A percentile compares a stretch with the other conserved stretches of the same genome.
Evolutionary conservation across 2,797 vertebrate species (phyloP).

Genomic region (Semaprochilodus insignis): DNA sequence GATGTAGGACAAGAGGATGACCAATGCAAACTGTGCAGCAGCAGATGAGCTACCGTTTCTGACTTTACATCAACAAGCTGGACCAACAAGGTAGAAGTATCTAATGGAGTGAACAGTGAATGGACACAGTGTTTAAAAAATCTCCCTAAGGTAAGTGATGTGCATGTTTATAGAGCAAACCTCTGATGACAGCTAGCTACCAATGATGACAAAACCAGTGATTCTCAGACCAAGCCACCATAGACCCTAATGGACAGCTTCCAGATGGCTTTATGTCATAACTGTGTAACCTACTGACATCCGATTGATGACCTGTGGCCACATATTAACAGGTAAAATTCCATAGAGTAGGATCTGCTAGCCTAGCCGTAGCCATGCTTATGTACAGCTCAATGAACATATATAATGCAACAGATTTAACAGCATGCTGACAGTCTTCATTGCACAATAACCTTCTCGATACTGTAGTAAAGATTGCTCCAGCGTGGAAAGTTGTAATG

Average conservation of each 20-base stretch:
- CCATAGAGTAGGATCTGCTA: background rate
- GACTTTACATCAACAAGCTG: no score
- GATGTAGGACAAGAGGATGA: no score
- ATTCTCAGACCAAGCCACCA: slow-evolving; percentile 61
- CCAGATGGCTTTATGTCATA: slow-evolving; percentile 45
- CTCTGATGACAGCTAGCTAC: background rate
- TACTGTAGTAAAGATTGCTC: background rate
- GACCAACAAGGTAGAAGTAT: no score
- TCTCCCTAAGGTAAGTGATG: no score
- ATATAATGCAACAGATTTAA: background rate
- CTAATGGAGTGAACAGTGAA: no score
- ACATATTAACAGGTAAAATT: slow-evolving; percentile 23
- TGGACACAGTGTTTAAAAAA: no score
- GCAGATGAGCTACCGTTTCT: no score
- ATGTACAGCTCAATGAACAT: background rate
- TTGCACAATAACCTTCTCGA: slow-evolving; percentile 6
- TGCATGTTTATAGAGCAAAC: background rate
- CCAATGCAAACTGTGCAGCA: no score
- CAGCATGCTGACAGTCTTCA: background rate
- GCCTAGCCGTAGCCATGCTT: background rate
- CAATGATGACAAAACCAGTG: slow-evolving; percentile 66
- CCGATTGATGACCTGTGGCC: slow-evolving; percentile 19
- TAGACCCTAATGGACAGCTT: slow-evolving; percentile 54
- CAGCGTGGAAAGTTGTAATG: background rate
- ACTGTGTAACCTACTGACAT: slow-evolving; percentile 29